Evolutionary conservation across 2,797 vertebrate species (phyloP).

Genomic region (Otolemur crassicaudatus): DNA sequence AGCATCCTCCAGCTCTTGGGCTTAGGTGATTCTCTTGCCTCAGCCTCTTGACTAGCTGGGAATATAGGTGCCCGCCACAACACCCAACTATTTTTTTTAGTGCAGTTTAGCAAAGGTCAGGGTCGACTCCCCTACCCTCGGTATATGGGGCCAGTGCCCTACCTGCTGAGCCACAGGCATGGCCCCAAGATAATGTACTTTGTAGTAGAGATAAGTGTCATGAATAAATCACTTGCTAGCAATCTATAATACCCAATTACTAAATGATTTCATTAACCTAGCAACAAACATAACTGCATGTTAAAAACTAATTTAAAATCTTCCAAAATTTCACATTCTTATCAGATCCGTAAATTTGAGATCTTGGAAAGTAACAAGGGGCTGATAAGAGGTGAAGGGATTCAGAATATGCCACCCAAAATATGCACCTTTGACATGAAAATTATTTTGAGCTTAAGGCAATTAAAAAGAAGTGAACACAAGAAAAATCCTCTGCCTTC

Average conservation of each 20-base stretch:
- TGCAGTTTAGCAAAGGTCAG: too few species aligned
- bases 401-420: background rate
- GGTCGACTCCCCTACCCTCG: too few species aligned
- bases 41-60: too few species aligned
- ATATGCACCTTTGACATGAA: background rate
- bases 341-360: background rate
- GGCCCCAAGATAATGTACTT: background rate
- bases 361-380: background rate
- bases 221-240: background rate
- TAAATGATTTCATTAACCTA: slow-evolving; percentile 27
- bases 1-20: too few species aligned
- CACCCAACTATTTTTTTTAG: too few species aligned
- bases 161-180: too few species aligned
- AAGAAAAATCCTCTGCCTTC: background rate
- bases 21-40: too few species aligned
- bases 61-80: too few species aligned
- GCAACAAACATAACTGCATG: background rate
- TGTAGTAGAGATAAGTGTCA: background rate
- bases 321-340: background rate
- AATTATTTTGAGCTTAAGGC: background rate
- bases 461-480: background rate
- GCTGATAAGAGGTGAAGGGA: background rate
- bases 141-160: too few species aligned
- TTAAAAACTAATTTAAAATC: slow-evolving; percentile 9
- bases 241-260: slow-evolving; percentile 13